Percentiles rank a stretch among this genome's conserved stretches.
Evolutionary conservation across 2,113 vertebrate genomes (phyloP).

Genomic region (Paradisaea rubra): DNA sequence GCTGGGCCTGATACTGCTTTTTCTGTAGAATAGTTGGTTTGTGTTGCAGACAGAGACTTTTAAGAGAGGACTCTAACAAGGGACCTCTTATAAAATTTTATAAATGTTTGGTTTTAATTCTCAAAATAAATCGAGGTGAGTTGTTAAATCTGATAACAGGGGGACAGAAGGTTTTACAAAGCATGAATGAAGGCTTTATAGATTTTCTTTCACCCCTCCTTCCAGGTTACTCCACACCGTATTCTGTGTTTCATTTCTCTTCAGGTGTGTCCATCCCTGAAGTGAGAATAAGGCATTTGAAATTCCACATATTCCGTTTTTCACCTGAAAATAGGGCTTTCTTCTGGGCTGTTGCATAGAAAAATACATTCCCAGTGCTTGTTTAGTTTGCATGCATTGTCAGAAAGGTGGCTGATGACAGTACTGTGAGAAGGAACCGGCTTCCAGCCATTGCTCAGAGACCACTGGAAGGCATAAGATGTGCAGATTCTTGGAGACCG

Average conservation of each 20-base stretch:
- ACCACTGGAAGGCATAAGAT: background rate
- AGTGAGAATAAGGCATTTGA: background rate
- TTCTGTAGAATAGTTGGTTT: background rate
- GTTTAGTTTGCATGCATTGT: background rate
- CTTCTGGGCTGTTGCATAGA: background rate
- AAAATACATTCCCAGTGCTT: background rate
- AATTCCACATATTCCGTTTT: background rate
- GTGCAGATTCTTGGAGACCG: background rate
- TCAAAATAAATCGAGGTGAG: background rate
- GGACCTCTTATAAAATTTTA: background rate
- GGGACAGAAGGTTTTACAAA: background rate
- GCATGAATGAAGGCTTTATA: constrained; percentile 1
- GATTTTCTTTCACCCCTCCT: background rate
- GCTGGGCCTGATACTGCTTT: background rate
- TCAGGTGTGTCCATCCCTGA: background rate
- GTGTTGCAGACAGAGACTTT: background rate
- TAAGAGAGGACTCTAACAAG: background rate
- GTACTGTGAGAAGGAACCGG: background rate
- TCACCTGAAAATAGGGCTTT: background rate
- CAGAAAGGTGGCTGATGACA: background rate
- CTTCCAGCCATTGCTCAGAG: background rate
- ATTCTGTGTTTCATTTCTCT: background rate
- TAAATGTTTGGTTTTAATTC: constrained; percentile 5
- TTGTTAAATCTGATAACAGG: background rate
- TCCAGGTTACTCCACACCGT: background rate